A percentile compares a stretch with the other conserved stretches of the same genome.
Conservation (phyloP, 2,797 vertebrate species). For the Cossypha heuglini region DNA sequence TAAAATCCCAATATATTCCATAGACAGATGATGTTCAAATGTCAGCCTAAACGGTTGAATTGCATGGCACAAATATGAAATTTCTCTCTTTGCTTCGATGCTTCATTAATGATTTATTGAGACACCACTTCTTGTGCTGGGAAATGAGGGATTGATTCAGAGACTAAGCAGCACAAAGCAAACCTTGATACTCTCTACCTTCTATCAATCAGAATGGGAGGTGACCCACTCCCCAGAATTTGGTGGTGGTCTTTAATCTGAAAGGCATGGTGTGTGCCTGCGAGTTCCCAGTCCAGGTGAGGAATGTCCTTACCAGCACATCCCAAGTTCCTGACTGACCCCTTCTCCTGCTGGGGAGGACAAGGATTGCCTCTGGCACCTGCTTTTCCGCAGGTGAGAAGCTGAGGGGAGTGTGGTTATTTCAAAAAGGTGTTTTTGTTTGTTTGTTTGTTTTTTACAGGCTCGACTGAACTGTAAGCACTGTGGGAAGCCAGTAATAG, state of each 20-base stretch:
- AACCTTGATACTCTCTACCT: not conserved
- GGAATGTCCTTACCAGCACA: not conserved
- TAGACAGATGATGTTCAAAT: not conserved
- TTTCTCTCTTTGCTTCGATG: not conserved
- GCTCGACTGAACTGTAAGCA: conserved; percentile 99
- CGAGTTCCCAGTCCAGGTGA: fast-evolving
- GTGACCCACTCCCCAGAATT: not conserved
- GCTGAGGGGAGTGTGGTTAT: not conserved
- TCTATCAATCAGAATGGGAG: not conserved
- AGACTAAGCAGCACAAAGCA: not conserved
- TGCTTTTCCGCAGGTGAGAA: not conserved
- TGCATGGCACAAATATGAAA: not conserved
- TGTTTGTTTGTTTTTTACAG: conserved; percentile 68
- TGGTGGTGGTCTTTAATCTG: not conserved
- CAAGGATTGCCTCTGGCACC: not conserved
- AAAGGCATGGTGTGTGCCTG: not conserved
- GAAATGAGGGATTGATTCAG: not conserved
- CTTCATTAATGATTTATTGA: not conserved
- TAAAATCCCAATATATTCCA: not conserved
- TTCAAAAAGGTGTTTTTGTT: conserved; percentile 12
- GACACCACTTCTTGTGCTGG: not conserved
- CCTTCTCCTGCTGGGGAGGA: not conserved
- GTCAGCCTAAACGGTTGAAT: fast-evolving
- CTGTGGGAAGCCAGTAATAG: conserved; percentile 97
- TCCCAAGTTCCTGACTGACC: not conserved